Evolutionary conservation across 1,140 invertebrate species (phyloP).

Genomic region (Halesus radiatus): DNA sequence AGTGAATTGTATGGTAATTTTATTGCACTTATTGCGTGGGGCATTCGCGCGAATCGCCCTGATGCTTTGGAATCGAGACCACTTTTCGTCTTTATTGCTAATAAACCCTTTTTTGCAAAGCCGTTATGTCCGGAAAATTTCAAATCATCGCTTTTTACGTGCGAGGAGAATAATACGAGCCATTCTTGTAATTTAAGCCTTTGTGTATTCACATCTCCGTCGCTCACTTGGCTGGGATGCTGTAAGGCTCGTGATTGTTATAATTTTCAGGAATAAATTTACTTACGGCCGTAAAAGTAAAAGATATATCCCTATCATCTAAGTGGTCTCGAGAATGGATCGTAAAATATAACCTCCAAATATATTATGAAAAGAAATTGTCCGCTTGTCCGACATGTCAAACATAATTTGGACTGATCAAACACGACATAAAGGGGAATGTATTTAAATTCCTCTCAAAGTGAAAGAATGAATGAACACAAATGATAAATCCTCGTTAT

Average conservation of each 20-base stretch:
- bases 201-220: too few relatives aligned
- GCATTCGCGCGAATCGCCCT: neutral
- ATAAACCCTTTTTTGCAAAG: neutral
- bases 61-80: neutral
- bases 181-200: too few relatives aligned
- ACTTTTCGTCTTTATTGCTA: neutral
- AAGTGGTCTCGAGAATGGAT: too few relatives aligned
- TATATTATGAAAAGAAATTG: slow-evolving; percentile 1
- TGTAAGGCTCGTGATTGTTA: too few relatives aligned
- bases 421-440: slow-evolving; percentile 41
- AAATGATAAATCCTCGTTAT: slow-evolving; percentile 39
- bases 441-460: slow-evolving; percentile 17
- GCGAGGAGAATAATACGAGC: too few relatives aligned
- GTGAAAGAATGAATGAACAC: slow-evolving; percentile 16
- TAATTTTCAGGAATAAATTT: too few relatives aligned
- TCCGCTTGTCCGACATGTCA: slow-evolving; percentile 37
- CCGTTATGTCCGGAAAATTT: slow-evolving; percentile 6
- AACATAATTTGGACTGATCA: slow-evolving; percentile 55
- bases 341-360: neutral
- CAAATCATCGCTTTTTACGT: neutral
- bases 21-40: slow-evolving; percentile 12
- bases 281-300: too few relatives aligned
- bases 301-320: too few relatives aligned
- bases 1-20: slow-evolving; percentile 39
- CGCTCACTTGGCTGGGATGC: too few relatives aligned